Base-by-base conservation (phyloP, 2,888 invertebrate genomes). In the Cantharis nigra region DNA sequence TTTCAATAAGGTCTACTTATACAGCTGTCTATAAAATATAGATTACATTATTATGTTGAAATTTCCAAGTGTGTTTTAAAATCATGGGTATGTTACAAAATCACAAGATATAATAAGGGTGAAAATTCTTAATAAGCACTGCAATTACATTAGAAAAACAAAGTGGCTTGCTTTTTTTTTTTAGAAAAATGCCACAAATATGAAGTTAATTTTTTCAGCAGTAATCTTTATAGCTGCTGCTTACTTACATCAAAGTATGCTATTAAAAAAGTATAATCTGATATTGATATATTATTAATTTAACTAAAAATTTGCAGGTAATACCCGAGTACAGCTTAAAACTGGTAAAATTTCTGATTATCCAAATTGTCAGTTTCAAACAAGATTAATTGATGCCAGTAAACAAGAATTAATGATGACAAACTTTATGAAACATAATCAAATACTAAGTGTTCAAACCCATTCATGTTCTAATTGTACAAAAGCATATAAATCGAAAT, bases 401-500 rank as follows among this genome's bases (percentile, higher is more conserved):
- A 49, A 49, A n/a, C 49, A 49, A 49, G 49, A 49, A 7, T 49
- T 49, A n/a, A 49, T 49, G 49, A 49, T 49, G 49, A n/a, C 49
- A 13, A 16, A 26, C 13, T 14, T 18, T 49, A 62, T 18, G n/a
- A 33, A 23, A 62, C 63, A 26, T 26, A 63, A 69, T 23, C n/a
- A 23, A 26, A 67, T 23, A 20, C 28, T 14, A 11, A 28, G 28
- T 13, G 49, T 69, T 63, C 69, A 74, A 69, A 63, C 64, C 0
- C 71, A 71, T 69, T 71, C 67, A 9, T 77, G 77, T 77, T 85
- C 86, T 5, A 85, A 84, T 75, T 87, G 87, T 77, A 84, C 84
- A 11, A 87, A 87, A 83, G 82, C 79, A 13, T 87, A 87, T 78
- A 84, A 83, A 72, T 85, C 82, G 23, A 87, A 86, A 78, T 85